A percentile compares a stretch with the other conserved stretches of the same genome.
phyloP scores from a whole-genome alignment of 2,888 invertebrate genomes.

The Stramonita haemastoma region DNA sequence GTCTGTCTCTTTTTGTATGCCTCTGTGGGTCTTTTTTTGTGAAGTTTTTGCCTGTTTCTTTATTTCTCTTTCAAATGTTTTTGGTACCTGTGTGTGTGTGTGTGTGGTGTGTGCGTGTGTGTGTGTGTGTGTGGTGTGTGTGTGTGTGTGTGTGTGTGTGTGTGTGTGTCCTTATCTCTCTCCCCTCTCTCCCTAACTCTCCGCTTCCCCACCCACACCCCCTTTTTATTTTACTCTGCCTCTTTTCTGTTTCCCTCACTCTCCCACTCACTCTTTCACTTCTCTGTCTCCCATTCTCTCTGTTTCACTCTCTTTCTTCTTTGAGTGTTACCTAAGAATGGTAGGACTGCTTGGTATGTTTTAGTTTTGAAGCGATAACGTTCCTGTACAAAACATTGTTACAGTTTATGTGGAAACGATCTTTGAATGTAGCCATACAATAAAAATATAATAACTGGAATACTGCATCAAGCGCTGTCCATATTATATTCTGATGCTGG shows the following conservation, averaged over 20 bases:
- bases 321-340: no score
- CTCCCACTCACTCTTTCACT: background rate
- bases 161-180: background rate
- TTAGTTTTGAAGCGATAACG: no score
- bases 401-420: no score
- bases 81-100: background rate
- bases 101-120: background rate
- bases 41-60: background rate
- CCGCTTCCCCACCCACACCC: background rate
- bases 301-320: background rate
- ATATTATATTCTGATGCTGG: no score
- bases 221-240: background rate
- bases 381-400: no score
- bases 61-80: background rate
- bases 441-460: no score
- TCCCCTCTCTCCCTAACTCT: background rate
- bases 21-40: background rate
- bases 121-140: slow-evolving; percentile 1
- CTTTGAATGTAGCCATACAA: no score
- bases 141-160: background rate
- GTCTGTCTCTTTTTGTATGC: background rate
- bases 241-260: background rate
- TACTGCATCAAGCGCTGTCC: no score
- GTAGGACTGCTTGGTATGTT: no score
- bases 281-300: background rate